phyloP scores from a whole-genome alignment of 2,113 vertebrate genomes.

The Merops nubicus region DNA sequence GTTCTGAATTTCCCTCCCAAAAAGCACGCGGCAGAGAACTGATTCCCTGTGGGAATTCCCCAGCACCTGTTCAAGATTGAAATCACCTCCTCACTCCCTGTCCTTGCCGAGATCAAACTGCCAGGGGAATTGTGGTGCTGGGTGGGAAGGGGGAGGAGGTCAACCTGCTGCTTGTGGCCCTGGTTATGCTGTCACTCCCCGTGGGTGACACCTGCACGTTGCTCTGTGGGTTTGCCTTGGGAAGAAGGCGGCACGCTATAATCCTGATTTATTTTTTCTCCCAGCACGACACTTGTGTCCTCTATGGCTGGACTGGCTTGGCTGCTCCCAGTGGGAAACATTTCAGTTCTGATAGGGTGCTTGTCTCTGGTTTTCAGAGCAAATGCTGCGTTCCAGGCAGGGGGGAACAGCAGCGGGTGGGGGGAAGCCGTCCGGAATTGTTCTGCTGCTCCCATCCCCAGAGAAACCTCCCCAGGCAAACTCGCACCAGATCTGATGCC shows the following conservation, averaged over 20 bases:
- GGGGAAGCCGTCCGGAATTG: conserved; percentile 63
- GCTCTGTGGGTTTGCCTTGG: not conserved
- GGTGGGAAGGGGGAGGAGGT: not conserved
- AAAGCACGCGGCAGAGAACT: not conserved
- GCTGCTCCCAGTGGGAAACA: not conserved
- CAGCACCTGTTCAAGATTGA: not conserved
- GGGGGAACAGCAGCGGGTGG: not conserved
- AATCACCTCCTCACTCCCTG: not conserved
- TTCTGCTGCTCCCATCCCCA: conserved; percentile 65
- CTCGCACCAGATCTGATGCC: conserved; percentile 73
- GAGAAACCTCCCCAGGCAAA: conserved; percentile 78
- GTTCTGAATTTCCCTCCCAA: conserved; percentile 17
- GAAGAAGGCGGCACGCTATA: not conserved
- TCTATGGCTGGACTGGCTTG: not conserved
- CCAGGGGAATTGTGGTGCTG: not conserved
- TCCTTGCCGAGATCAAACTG: not conserved
- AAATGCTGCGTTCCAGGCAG: not conserved
- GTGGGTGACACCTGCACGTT: not conserved
- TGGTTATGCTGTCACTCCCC: not conserved
- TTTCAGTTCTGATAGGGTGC: not conserved
- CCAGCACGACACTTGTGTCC: not conserved
- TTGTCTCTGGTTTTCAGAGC: not conserved
- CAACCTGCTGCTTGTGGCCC: not conserved
- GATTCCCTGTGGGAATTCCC: conserved; percentile 30
- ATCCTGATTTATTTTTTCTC: not conserved